Evolutionary conservation across 2,113 vertebrate genomes (phyloP).

Genomic region (Rallus limicola): DNA sequence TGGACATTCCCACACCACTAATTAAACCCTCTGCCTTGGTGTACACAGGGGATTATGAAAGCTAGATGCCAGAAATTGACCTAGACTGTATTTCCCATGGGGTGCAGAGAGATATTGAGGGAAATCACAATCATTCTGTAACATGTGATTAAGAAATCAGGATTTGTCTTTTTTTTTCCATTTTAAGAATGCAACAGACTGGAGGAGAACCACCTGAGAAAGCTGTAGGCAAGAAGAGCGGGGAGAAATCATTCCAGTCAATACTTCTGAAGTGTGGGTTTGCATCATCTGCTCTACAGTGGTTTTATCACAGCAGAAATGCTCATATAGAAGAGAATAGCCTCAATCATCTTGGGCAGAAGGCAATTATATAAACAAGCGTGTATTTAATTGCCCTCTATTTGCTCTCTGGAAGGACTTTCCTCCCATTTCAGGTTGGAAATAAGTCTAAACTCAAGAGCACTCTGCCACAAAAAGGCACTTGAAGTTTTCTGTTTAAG

Average conservation of each 20-base stretch:
- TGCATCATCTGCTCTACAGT: not conserved
- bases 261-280: not conserved
- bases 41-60: conserved; percentile 49
- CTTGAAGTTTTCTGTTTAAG: not conserved
- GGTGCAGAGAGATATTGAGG: conserved; percentile 30
- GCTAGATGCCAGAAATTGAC: conserved; percentile 44
- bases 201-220: not conserved
- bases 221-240: not conserved
- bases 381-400: not conserved
- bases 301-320: not conserved
- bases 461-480: not conserved
- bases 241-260: conserved; percentile 5
- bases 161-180: not conserved
- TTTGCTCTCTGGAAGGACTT: conserved; percentile 1
- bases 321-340: not conserved
- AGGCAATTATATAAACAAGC: not conserved
- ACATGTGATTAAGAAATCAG: conserved; percentile 40
- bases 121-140: conserved; percentile 42
- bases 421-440: not conserved
- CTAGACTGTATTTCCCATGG: conserved; percentile 65
- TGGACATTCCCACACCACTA: conserved; percentile 16
- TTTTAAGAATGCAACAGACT: not conserved
- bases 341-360: not conserved
- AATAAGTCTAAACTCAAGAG: not conserved
- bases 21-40: conserved; percentile 4